Conservation (phyloP, 2,113 vertebrate species). For the Dromiciops gliroides region DNA sequence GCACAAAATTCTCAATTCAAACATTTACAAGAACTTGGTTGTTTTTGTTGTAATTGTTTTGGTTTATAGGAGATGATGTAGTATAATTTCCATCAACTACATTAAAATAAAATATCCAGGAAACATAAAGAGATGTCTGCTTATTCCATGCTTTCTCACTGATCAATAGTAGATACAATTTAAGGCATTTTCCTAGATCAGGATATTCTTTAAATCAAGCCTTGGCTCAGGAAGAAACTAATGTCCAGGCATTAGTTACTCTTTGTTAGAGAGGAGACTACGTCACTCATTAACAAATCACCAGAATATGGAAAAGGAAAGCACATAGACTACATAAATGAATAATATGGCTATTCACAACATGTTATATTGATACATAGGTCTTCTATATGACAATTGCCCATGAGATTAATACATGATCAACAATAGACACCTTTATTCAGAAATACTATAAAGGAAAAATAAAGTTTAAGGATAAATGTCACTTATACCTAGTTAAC, state of each 20-base stretch:
- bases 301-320: slow-evolving; percentile 44
- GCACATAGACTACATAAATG: slow-evolving; percentile 26
- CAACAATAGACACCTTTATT: background rate
- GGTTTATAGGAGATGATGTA: slow-evolving; percentile 40
- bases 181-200: slow-evolving; percentile 23
- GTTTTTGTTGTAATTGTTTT: slow-evolving; percentile 42
- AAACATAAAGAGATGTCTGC: slow-evolving; percentile 37
- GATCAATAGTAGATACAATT: slow-evolving; percentile 22
- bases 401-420: slow-evolving; percentile 50
- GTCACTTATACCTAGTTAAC: slow-evolving; percentile 25
- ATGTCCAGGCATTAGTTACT: slow-evolving; percentile 37
- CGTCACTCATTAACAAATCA: background rate
- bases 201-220: slow-evolving; percentile 8
- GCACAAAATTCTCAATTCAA: slow-evolving; percentile 82
- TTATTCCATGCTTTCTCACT: slow-evolving; percentile 32
- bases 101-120: slow-evolving; percentile 41
- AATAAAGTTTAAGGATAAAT: slow-evolving; percentile 46
- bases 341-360: slow-evolving; percentile 48
- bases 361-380: slow-evolving; percentile 28
- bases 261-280: background rate
- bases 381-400: slow-evolving; percentile 25
- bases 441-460: slow-evolving; percentile 52
- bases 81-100: slow-evolving; percentile 40
- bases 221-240: slow-evolving; percentile 41
- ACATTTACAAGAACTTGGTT: slow-evolving; percentile 82